Conservation (phyloP, 2,113 vertebrate genomes). For the Elachura formosa region DNA sequence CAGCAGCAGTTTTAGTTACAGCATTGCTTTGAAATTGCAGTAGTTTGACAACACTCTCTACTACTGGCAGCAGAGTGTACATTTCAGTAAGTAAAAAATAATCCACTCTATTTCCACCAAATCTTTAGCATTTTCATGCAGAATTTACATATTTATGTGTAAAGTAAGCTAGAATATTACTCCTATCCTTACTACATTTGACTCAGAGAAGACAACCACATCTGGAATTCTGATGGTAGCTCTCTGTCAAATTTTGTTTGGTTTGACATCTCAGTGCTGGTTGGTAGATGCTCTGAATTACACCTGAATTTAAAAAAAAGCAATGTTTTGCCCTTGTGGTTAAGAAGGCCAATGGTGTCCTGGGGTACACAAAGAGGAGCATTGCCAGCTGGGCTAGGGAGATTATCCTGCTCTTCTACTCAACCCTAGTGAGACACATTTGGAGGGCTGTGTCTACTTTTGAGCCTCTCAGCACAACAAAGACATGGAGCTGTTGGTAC, state of each 20-base stretch:
- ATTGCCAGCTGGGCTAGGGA: neutral
- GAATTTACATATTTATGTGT: neutral
- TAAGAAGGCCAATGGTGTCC: neutral
- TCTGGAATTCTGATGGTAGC: neutral
- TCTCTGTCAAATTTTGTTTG: neutral
- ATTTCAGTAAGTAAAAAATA: neutral
- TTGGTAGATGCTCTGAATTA: neutral
- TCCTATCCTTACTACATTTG: neutral
- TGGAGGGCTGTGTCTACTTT: neutral
- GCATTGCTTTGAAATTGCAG: neutral
- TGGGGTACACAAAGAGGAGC: neutral
- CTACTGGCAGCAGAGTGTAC: neutral
- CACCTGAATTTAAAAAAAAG: neutral
- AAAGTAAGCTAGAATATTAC: neutral
- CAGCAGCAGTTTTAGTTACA: neutral
- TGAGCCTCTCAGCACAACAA: neutral
- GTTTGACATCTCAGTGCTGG: neutral
- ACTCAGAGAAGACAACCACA: neutral
- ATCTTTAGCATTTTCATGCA: neutral
- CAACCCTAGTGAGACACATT: neutral
- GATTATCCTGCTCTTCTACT: neutral
- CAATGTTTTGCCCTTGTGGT: neutral
- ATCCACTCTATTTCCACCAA: neutral
- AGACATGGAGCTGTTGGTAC: neutral
- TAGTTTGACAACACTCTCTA: neutral